phyloP scores from a whole-genome alignment of 1,140 invertebrate genomes.

The Drosophila sechellia region DNA sequence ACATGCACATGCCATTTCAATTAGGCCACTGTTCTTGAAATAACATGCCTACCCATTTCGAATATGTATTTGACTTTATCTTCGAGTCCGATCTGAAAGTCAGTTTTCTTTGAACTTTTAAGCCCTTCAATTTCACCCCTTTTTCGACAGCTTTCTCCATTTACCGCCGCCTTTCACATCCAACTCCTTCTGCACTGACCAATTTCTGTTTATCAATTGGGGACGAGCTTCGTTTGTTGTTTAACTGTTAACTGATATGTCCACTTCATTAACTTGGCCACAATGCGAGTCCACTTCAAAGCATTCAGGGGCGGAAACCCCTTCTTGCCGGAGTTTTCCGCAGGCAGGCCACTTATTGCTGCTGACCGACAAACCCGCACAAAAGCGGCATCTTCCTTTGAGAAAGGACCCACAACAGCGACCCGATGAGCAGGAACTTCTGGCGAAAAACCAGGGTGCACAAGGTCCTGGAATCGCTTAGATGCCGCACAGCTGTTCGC shows the following conservation, averaged over 20 bases:
- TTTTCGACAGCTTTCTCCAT: background rate
- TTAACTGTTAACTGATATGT: constrained; percentile 58
- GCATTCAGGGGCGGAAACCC: constrained; percentile 17
- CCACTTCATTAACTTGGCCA: constrained; percentile 72
- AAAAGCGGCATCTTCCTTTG: constrained; percentile 14
- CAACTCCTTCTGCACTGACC: constrained; percentile 5
- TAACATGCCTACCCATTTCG: background rate
- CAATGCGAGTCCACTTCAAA: constrained; percentile 65
- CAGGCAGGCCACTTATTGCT: constrained; percentile 4
- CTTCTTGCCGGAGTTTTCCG: constrained; percentile 20
- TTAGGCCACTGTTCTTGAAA: background rate
- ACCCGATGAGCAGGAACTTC: constrained; percentile 9
- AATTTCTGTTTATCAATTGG: constrained; percentile 51
- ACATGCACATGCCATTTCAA: no score
- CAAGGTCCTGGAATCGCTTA: constrained; percentile 3
- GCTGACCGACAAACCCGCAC: constrained; percentile 47
- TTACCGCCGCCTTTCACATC: background rate
- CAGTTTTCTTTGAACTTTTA: background rate
- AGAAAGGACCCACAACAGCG: background rate
- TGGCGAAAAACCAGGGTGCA: constrained; percentile 17
- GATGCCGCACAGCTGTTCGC: constrained; percentile 6
- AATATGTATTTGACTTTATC: background rate
- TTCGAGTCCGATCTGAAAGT: background rate
- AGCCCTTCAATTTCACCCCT: background rate
- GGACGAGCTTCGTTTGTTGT: constrained; percentile 16